Base-by-base conservation (phyloP, 35 echinoderm and acorn worm species). In the Hemicentrotus pulcherrimus region DNA sequence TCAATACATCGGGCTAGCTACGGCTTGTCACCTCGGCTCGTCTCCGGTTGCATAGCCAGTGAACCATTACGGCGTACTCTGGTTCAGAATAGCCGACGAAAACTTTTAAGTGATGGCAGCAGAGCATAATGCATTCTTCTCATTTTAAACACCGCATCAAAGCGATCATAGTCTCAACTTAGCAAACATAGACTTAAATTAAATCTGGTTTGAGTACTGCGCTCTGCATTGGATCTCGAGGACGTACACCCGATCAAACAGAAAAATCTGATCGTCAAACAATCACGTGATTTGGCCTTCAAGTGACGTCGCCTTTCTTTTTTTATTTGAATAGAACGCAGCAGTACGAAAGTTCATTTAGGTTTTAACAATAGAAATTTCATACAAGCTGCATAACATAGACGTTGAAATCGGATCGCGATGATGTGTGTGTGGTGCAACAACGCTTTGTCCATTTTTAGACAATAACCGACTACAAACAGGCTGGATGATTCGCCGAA, bases 161-260 rank as follows among this genome's bases (percentile, higher is more conserved):
- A 5, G 65, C 65, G 65, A 78, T 78, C 65, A 28, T 19, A 78
- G 28, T 28, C 22, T n/a, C 65, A n/a, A 28, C 6, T 78, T 78
- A n/a, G 65, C 65, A 78, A 78, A 78, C 65, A 78, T 78, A 41
- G 35, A 78, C 65, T 78, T 78, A 22, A 78, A 78, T 78, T 78
- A 78, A 78, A 78, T 78, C 65, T 22, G 65, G 65, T 78, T 28
- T 78, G 65, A 22, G 0, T 28, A 28, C 6, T n/a, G 24, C 65
- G 65, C 65, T n/a, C 28, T 78, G 22, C 28, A 78, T 78, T 28
- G 65, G 65, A 22, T 78, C 65, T 78, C 28, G 19, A 22, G 22
- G 19, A 22, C 4, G 65, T 6, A n/a, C 52, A 10, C 52, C 5
- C 7, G 65, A 28, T 28, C 65, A 78, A 78, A 78, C 28, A 78